A percentile compares a stretch with the other conserved stretches of the same genome.
Conservation (phyloP, 2,888 invertebrate genomes). For the Drosophila kanekoi region DNA sequence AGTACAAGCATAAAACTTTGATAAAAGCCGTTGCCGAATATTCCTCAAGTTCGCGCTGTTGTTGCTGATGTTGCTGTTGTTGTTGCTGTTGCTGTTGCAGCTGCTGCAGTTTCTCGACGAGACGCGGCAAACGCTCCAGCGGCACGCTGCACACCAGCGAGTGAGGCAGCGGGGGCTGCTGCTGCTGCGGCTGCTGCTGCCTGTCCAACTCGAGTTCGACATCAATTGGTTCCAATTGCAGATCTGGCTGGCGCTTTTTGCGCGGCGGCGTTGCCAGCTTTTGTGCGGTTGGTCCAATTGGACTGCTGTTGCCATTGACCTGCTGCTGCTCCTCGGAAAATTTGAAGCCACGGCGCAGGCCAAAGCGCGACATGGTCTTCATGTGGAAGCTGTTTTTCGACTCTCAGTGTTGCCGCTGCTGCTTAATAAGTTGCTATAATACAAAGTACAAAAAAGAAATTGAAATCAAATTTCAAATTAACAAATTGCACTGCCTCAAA, state of each 20-base stretch:
- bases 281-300: conserved; percentile 41
- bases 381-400: conserved; percentile 50
- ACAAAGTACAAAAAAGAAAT: conserved; percentile 17
- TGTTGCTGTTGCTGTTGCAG: conserved; percentile 36
- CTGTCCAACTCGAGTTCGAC: conserved; percentile 46
- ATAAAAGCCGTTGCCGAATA: conserved; percentile 50
- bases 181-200: conserved; percentile 28
- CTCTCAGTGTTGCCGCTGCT: conserved; percentile 43
- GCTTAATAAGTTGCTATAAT: conserved; percentile 18
- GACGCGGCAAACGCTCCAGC: conserved; percentile 82
- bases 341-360: conserved; percentile 81
- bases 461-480: conserved; percentile 27
- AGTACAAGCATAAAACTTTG: conserved; percentile 85
- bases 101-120: conserved; percentile 78
- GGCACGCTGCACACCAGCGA: conserved; percentile 83
- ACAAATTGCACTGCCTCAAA: conserved; percentile 35
- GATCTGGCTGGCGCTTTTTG: conserved; percentile 41
- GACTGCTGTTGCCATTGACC: conserved; percentile 57
- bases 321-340: conserved; percentile 75
- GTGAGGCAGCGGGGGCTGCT: background rate
- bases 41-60: conserved; percentile 49
- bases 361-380: conserved; percentile 82
- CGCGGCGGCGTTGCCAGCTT: conserved; percentile 53
- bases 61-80: conserved; percentile 17
- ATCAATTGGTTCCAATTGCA: conserved; percentile 50